These are phyloP conservation scores for Deroplatys truncata DNA, from an alignment of 2,888 invertebrate species.

Conservation along the genomic window DNA sequence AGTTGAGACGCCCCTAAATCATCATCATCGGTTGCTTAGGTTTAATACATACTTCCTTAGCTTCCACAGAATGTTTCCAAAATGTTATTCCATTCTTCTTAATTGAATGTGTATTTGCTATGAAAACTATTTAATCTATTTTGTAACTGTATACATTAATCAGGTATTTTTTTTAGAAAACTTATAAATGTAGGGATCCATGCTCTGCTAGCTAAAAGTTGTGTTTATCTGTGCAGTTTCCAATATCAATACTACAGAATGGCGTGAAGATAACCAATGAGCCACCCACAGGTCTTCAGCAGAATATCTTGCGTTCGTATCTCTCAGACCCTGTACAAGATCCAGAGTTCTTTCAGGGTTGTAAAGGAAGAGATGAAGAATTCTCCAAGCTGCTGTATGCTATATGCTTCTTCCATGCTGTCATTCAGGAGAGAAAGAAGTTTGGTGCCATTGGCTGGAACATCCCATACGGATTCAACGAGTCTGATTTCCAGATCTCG, in stretches of 20 bases:
- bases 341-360: constrained; percentile 70
- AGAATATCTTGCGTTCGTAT: constrained; percentile 81
- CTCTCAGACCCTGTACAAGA: constrained; percentile 83
- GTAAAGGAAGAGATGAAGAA: constrained; percentile 69
- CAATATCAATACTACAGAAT: constrained; percentile 79
- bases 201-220: too few species aligned
- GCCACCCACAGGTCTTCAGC: constrained; percentile 81
- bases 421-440: constrained; percentile 73
- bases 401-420: constrained; percentile 80
- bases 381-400: constrained; percentile 78
- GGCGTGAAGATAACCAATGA: constrained; percentile 94
- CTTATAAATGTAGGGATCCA: too few species aligned
- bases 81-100: too few species aligned
- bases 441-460: constrained; percentile 86
- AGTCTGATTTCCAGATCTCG: constrained; percentile 81
- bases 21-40: too few species aligned
- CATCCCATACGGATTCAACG: constrained; percentile 78
- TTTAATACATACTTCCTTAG: too few species aligned
- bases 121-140: too few species aligned
- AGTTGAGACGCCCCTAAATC: too few species aligned
- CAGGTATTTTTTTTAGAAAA: too few species aligned
- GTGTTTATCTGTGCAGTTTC: constrained; percentile 55
- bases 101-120: too few species aligned
- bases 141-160: too few species aligned
- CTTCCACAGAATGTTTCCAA: too few species aligned